phyloP scores from a whole-genome alignment of 92 coral and sea anemone species.

The Actinostola sp. region DNA sequence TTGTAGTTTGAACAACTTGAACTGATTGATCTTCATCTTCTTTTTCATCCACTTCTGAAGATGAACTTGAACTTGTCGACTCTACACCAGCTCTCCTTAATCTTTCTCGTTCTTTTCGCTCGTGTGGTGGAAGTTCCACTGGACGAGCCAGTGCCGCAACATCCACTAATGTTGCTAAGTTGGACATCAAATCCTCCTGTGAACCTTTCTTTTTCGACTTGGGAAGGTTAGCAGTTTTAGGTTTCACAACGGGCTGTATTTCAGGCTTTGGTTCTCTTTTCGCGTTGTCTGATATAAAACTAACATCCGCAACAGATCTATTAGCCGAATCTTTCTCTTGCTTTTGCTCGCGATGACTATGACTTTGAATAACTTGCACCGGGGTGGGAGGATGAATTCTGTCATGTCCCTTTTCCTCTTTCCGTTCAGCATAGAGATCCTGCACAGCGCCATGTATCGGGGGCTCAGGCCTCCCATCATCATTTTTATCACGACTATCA shows the following conservation, averaged over 20 bases:
- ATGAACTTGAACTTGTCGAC: not conserved
- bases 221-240: not conserved
- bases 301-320: slow-evolving; percentile 5
- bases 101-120: slow-evolving; percentile 18
- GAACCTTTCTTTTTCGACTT: slow-evolving; percentile 22
- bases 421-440: slow-evolving; percentile 1
- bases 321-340: slow-evolving; percentile 8
- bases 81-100: not conserved
- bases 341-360: not conserved
- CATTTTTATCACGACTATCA: slow-evolving; percentile 1
- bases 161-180: slow-evolving; percentile 71
- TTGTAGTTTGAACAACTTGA: not conserved
- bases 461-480: slow-evolving; percentile 4
- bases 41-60: slow-evolving; percentile 11
- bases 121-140: slow-evolving; percentile 61
- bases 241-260: not conserved
- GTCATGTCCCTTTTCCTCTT: slow-evolving; percentile 7
- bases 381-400: not conserved
- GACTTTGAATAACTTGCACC: slow-evolving; percentile 2
- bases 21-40: not conserved
- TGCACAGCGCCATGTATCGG: not conserved
- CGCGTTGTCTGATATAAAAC: slow-evolving; percentile 8
- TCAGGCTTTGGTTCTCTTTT: not conserved
- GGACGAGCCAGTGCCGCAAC: slow-evolving; percentile 79
- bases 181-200: slow-evolving; percentile 43